Conservation (phyloP, 1,140 invertebrate genomes). For the Drosophila kurseongensis region DNA sequence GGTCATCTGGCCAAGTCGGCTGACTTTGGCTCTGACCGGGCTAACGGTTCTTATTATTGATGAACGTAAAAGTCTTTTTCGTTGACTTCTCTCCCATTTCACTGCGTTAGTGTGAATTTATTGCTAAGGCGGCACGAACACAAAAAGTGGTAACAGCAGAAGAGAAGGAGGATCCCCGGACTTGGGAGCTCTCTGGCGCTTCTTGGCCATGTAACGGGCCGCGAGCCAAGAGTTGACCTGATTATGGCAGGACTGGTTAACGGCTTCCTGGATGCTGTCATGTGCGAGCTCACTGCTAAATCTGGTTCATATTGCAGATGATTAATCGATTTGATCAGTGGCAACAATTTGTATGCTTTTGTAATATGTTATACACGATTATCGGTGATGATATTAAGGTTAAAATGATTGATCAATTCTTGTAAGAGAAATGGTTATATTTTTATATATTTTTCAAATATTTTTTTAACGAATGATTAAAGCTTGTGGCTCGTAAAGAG, state of each 20-base stretch:
- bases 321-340: not conserved
- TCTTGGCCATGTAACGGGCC: slow-evolving; percentile 39
- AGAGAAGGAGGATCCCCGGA: slow-evolving; percentile 1
- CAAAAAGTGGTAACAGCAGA: slow-evolving; percentile 1
- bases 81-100: slow-evolving; percentile 37
- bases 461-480: too few species aligned
- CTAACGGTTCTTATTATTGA: slow-evolving; percentile 78
- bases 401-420: too few species aligned
- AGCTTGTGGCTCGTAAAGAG: too few species aligned
- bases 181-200: slow-evolving; percentile 43
- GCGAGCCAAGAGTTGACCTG: slow-evolving; percentile 64
- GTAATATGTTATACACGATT: not conserved
- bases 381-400: not conserved
- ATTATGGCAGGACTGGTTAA: slow-evolving; percentile 78
- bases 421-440: too few species aligned
- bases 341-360: not conserved
- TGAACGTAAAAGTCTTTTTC: slow-evolving; percentile 57
- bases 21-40: slow-evolving; percentile 21
- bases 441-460: too few species aligned
- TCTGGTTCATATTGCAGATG: slow-evolving; percentile 3
- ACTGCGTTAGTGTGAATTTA: slow-evolving; percentile 74
- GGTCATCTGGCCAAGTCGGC: slow-evolving; percentile 58
- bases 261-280: slow-evolving; percentile 5
- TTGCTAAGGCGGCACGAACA: slow-evolving; percentile 50
- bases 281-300: not conserved